Evolutionary conservation across 2,797 vertebrate genomes (phyloP), one percentile per base, ranked within the genome.

Genomic region (Darevskia nairensis): DNA sequence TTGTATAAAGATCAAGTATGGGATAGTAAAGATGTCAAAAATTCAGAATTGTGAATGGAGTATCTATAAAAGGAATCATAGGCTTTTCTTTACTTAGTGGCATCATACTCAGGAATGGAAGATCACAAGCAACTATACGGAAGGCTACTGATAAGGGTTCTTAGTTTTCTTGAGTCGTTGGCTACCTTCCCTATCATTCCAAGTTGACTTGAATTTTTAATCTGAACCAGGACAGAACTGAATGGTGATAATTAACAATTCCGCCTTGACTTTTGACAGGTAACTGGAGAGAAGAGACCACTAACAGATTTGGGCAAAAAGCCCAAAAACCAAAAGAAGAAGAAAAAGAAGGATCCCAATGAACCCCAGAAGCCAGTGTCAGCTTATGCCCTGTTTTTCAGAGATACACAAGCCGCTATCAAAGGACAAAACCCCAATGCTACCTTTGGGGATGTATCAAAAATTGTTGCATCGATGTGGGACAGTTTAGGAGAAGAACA

Each of bases 401-500:
- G 99, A 93, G 99, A 99, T 96, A 99, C 99, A 0, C 99, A 99
- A 96, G 99, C 99, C 0, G 98, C 98, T 95, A 99, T 99, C 94
- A 99, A 99, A 92, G 98, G 98, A 61, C 98, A 99, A 93, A 99
- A 99, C 94, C 99, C 99, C 93, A 99, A 98, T 0, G 99, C 99
- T 90, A 99, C 99, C 88, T 99, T 99, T 0, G 99, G 99, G 69
- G 99, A 99, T 0, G 99, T 99, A 61, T 99, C 99, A 0, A 99
- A 99, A 97, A 99, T 99, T 0, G 99, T 99, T 87, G 99, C 99
- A 0, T 99, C 99, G 0, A 99, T 99, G 99, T 99, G 99, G 99
- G 99, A 99, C 90, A 98, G 98, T 78, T 88, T 99, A 93, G 99
- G 98, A 88, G 99, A 99, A 96, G 99, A 99, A 92, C 98, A 99